These are phyloP conservation scores for Tetramorium alpestre DNA, from an alignment of 1,140 invertebrate genomes.

Conservation along the genomic window DNA sequence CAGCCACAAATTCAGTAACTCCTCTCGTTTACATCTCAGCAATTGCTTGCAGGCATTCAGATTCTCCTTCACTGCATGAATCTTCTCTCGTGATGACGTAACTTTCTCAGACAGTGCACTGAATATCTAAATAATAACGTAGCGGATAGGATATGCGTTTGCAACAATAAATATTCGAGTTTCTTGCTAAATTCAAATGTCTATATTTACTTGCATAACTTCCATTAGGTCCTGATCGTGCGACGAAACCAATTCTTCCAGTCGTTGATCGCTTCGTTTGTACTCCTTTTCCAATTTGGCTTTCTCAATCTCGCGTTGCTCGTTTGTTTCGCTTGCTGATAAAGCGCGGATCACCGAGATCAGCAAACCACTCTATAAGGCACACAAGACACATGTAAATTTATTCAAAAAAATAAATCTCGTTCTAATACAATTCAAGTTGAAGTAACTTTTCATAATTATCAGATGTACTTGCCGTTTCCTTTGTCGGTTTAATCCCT, in stretches of 20 bases:
- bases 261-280: constrained; percentile 94
- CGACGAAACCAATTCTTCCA: constrained; percentile 95
- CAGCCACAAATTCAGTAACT: constrained; percentile 96
- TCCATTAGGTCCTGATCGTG: constrained; percentile 95
- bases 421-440: not conserved
- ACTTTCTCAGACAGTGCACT: constrained; percentile 92
- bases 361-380: constrained; percentile 93
- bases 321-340: constrained; percentile 96
- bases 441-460: not conserved
- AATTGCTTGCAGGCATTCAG: constrained; percentile 96
- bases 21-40: constrained; percentile 95
- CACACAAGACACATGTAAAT: not conserved
- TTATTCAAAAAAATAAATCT: too few species aligned
- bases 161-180: not conserved
- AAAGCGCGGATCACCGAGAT: constrained; percentile 97
- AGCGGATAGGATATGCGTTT: not conserved
- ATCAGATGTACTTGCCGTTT: constrained; percentile 88
- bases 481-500: constrained; percentile 92
- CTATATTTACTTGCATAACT: constrained; percentile 91
- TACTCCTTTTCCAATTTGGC: constrained; percentile 97
- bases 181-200: not conserved
- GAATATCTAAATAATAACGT: constrained; percentile 89
- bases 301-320: constrained; percentile 97
- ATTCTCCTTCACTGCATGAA: constrained; percentile 94
- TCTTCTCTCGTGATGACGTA: constrained; percentile 92